Evolutionary conservation across 1,140 invertebrate genomes (phyloP).

Genomic region (Papilio glaucus): DNA sequence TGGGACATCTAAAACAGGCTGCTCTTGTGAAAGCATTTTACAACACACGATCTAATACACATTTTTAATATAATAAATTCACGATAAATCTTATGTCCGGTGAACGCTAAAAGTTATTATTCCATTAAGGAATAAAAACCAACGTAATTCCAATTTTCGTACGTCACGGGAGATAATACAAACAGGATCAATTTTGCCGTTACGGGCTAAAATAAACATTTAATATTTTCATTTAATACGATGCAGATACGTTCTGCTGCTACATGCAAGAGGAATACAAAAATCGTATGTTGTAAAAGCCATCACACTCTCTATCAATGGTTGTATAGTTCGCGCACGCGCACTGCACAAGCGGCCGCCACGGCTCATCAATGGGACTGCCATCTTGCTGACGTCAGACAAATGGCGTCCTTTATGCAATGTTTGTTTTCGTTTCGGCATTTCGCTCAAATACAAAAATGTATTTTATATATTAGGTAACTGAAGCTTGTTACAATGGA

Average conservation of each 20-base stretch:
- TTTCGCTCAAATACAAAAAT: neutral
- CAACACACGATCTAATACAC: constrained; percentile 39
- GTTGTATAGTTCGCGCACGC: constrained; percentile 69
- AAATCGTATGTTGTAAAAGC: constrained; percentile 46
- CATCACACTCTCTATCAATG: constrained; percentile 69
- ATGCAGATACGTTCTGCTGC: too few species aligned
- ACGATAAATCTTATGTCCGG: too few species aligned
- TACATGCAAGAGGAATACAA: neutral
- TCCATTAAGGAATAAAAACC: too few species aligned
- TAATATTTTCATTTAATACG: too few species aligned
- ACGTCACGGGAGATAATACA: too few species aligned
- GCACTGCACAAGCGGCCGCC: constrained; percentile 48
- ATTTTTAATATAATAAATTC: too few species aligned
- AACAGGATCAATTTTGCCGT: too few species aligned
- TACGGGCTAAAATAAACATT: too few species aligned
- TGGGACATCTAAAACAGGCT: constrained; percentile 49
- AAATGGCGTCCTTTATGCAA: constrained; percentile 57
- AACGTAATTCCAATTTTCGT: too few species aligned
- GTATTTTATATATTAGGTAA: neutral
- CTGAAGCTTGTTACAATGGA: too few species aligned
- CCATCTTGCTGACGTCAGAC: constrained; percentile 79
- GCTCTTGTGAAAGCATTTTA: constrained; percentile 48
- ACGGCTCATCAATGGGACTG: constrained; percentile 73
- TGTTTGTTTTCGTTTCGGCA: constrained; percentile 66
- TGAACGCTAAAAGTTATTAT: too few species aligned